Percentiles rank a stretch among this genome's conserved stretches.
Conservation (phyloP, 2,888 invertebrate genomes). For the Clepsis dumicolana region DNA sequence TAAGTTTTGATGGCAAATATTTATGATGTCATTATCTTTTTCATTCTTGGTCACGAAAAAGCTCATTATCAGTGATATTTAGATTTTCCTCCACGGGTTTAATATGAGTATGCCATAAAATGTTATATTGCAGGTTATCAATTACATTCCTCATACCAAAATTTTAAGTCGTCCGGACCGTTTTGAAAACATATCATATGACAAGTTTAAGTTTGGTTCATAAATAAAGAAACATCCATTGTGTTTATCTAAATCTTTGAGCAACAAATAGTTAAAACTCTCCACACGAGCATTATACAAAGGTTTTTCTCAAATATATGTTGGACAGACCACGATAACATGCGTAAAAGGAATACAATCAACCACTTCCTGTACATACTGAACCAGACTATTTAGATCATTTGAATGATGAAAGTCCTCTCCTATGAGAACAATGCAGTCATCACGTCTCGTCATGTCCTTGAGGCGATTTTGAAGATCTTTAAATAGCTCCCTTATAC, state of each 20-base stretch:
- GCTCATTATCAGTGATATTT: neutral
- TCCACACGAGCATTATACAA: neutral
- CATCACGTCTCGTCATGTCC: neutral
- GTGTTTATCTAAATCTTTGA: too few relatives aligned
- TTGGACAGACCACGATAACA: neutral
- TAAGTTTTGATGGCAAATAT: slow-evolving; percentile 13
- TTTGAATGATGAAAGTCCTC: slow-evolving; percentile 6
- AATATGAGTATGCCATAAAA: too few relatives aligned
- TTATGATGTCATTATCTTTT: neutral
- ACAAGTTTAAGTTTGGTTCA: too few relatives aligned
- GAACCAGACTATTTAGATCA: neutral
- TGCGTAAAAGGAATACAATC: neutral
- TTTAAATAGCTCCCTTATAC: slow-evolving; percentile 1
- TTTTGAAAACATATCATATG: too few relatives aligned
- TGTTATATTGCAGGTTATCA: too few relatives aligned
- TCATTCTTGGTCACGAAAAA: slow-evolving; percentile 6
- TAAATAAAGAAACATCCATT: too few relatives aligned
- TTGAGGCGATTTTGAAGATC: neutral
- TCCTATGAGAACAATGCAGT: slow-evolving; percentile 15
- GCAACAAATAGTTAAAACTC: too few relatives aligned
- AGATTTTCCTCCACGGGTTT: too few relatives aligned
- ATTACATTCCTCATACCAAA: too few relatives aligned
- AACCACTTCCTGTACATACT: neutral
- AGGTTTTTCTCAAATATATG: neutral
- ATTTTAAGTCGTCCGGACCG: too few relatives aligned